Base-by-base conservation (phyloP, 2,797 vertebrate species). In the Epinephelus malabaricus region DNA sequence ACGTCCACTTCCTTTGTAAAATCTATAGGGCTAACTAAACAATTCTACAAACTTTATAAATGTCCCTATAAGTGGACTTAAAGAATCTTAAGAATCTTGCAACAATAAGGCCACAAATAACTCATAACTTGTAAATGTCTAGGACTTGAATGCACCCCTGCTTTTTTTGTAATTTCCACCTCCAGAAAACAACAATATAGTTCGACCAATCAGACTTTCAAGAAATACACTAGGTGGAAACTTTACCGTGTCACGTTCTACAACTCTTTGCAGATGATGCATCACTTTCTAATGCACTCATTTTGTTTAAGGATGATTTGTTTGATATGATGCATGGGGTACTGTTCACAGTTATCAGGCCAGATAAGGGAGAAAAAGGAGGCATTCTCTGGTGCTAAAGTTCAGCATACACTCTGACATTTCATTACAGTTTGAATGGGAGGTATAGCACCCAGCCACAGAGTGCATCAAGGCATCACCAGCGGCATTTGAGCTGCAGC, bases 371-470 rank as follows among this genome's bases (percentile, higher is more conserved):
- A 30, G 62, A 46, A 59, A 74, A 72, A n/a, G 19, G 40, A 81
- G 76, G 71, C 23, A 38, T 69, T 38, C 47, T 65, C 27, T n/a
- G 13, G 43, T 60, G 75, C 71, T 69, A 50, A 73, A 79, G 70
- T 73, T 79, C 71, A 73, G 75, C 49, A 11, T 68, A 51, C 38
- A 4, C 65, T 51, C 13, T 82, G 69, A 67, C 73, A 78, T 55
- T 81, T 77, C 49, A 63, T 84, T 74, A 81, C 53, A 71, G 74
- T 81, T 81, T 76, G 58, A 76, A 69, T 73, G 53, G 78, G 69
- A 82, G 64, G 38, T 72, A 64, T 7, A 51, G 55, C 72, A 56
- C 55, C 56, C 77, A 79, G 74, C 56, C 75, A 13, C 63, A 14
- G 4, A 64, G 62, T 53, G 68, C 82, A 77, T n/a, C 7, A 30